Base-by-base conservation (phyloP, 2,888 invertebrate genomes). In the Caenorhabditis plicata region DNA sequence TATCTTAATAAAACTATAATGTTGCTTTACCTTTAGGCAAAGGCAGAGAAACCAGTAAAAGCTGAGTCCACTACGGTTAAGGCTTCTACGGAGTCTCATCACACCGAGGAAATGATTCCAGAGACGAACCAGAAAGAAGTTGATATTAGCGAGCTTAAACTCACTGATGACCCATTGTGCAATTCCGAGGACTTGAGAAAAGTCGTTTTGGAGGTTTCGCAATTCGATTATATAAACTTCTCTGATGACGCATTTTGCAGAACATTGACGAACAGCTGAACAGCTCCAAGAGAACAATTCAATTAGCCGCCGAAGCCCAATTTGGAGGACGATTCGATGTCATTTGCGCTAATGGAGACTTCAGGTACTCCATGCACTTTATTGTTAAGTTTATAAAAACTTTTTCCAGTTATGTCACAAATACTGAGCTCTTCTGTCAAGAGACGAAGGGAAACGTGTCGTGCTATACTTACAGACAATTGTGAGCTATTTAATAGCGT, bases 371-470 rank as follows among this genome's bases (percentile, higher is more conserved):
- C 27, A 42, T 42, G 47, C 42, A 43, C 41, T 20, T 41, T 53
- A 46, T 53, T 46, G 42, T 35, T 40, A 46, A 27, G 40, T 35
- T 41, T 42, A 41, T 31, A 32, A 46, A 32, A 53, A 35, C 20
- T 22, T 43, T 15, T 58, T 64, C 40, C 66, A 71, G 71, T 46
- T 78, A 78, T 53, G 74, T 78, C 19, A 78, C 78, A 19, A 78
- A 78, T 58, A 78, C 78, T 5, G 78, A 78, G 57, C 57, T 78
- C 23, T 78, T 64, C 58, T 78, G 78, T 61, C 78, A 78, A 51
- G 75, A 78, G 38, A 71, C 75, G 17, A 71, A 73, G 49, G 68
- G 64, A 17, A 66, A 68, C 41, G 74, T 78, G 35, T 73, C 73
- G 22, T 78, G 78, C 61, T 78, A 78, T 48, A 73, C 75, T 8